phyloP scores from a whole-genome alignment of 1,140 invertebrate genomes.

The Pseudoatta argentina region DNA sequence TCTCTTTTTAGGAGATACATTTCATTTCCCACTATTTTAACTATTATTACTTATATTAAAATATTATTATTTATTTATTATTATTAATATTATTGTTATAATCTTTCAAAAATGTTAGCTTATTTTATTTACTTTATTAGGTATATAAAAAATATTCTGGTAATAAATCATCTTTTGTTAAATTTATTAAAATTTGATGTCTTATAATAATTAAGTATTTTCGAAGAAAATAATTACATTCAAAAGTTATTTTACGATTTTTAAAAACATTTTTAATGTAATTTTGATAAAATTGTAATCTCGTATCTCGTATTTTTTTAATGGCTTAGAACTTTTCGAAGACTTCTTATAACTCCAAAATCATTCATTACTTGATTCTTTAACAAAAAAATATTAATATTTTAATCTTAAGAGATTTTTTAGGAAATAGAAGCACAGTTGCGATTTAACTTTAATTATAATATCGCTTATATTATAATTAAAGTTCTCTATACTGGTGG shows the following conservation, averaged over 20 bases:
- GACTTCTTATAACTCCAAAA: background rate
- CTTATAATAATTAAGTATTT: background rate
- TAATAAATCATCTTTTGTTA: background rate
- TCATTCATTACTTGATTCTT: background rate
- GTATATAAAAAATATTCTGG: background rate
- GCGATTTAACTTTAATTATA: background rate
- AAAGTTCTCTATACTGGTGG: background rate
- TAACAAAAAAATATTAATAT: too few species aligned
- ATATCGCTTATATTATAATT: background rate
- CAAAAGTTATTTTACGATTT: background rate
- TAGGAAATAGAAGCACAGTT: background rate
- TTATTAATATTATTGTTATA: background rate
- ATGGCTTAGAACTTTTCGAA: background rate
- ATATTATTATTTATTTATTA: background rate
- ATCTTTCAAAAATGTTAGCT: background rate
- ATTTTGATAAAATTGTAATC: background rate
- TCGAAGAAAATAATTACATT: background rate
- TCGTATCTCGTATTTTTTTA: background rate
- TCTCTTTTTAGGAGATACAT: background rate
- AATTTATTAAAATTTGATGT: background rate
- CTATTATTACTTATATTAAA: conserved; percentile 6
- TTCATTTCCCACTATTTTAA: background rate
- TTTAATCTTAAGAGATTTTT: background rate
- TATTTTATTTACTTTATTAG: background rate
- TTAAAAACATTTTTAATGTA: background rate